phyloP scores from a whole-genome alignment of 2,797 vertebrate genomes.

The Tenualosa ilisha region DNA sequence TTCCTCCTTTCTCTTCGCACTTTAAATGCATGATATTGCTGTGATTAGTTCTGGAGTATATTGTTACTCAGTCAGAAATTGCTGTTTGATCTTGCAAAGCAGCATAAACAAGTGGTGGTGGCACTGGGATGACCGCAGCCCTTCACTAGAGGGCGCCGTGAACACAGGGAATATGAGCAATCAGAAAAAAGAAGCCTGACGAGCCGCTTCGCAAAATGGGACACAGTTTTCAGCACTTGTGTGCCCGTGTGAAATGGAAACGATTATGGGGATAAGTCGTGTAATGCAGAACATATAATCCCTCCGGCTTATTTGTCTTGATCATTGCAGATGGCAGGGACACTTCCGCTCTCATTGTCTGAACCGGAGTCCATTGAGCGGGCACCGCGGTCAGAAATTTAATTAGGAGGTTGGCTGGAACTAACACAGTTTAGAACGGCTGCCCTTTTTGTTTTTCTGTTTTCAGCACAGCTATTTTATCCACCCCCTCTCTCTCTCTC shows the following conservation, averaged over 20 bases:
- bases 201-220: not conserved
- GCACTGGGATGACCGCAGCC: not conserved
- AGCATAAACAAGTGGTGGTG: not conserved
- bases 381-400: not conserved
- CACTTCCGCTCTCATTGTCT: not conserved
- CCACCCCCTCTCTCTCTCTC: not conserved
- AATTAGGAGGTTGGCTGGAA: conserved; percentile 13
- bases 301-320: not conserved
- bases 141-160: not conserved
- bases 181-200: not conserved
- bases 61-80: not conserved
- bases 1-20: not conserved
- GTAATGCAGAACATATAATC: conserved; percentile 19
- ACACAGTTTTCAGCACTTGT: not conserved
- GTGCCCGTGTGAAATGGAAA: conserved; percentile 10
- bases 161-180: not conserved
- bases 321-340: conserved; percentile 12
- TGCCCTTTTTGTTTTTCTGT: not conserved
- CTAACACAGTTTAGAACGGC: not conserved
- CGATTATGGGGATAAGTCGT: not conserved
- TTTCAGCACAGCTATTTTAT: not conserved
- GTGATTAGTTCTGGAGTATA: conserved; percentile 14
- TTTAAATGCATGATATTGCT: not conserved
- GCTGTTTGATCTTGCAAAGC: not conserved
- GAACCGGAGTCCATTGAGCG: not conserved